These are phyloP conservation scores for Tholera decimalis DNA, from an alignment of 2,888 invertebrate species.

Conservation along the genomic window DNA sequence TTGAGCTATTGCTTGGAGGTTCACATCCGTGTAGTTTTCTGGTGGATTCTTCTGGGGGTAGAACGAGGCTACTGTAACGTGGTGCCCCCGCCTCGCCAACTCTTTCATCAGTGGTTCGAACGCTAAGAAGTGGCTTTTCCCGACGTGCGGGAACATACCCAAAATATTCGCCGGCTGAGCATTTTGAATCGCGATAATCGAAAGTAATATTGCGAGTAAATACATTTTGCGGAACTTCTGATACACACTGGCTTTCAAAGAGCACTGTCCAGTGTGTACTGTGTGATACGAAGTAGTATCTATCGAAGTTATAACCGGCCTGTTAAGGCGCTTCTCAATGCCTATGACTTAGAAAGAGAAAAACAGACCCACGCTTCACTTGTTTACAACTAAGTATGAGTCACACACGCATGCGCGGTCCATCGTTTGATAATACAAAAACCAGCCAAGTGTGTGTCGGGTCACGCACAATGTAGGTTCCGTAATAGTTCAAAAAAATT, in stretches of 20 bases:
- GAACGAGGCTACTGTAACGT: slow-evolving; percentile 91
- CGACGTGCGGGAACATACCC: slow-evolving; percentile 91
- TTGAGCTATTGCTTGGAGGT: slow-evolving; percentile 78
- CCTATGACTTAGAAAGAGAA: too few species aligned
- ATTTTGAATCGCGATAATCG: slow-evolving; percentile 68
- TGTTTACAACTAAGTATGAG: too few species aligned
- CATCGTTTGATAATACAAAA: too few species aligned
- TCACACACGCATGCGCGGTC: too few species aligned
- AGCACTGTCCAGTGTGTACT: slow-evolving; percentile 19
- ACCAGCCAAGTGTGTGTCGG: too few species aligned
- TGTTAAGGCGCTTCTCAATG: slow-evolving; percentile 8
- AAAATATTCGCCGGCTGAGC: slow-evolving; percentile 86
- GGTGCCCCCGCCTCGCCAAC: slow-evolving; percentile 90
- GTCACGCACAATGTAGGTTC: too few species aligned
- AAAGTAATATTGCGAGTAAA: slow-evolving; percentile 22
- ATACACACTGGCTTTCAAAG: slow-evolving; percentile 6
- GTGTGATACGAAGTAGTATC: slow-evolving; percentile 13
- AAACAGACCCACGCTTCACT: too few species aligned
- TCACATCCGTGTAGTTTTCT: slow-evolving; percentile 83
- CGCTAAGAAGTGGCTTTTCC: slow-evolving; percentile 92
- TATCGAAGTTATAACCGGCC: not conserved
- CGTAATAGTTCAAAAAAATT: too few species aligned
- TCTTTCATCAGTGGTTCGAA: slow-evolving; percentile 90
- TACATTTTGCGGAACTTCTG: slow-evolving; percentile 29
- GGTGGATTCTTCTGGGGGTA: slow-evolving; percentile 88